Evolutionary conservation across 2,113 vertebrate species (phyloP).

Genomic region (Poeciliopsis prolifica): DNA sequence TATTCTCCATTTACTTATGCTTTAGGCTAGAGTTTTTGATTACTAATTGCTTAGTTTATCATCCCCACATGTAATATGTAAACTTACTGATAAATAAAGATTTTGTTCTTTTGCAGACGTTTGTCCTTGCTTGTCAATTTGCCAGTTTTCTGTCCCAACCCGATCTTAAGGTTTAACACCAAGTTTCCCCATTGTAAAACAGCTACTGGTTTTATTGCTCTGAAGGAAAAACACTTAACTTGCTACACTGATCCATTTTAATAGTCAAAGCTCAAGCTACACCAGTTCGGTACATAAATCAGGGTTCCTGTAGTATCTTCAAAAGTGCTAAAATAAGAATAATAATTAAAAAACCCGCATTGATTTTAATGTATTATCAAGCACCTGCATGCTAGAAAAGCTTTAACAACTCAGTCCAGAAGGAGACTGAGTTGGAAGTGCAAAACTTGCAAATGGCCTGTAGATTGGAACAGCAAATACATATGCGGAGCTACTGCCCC

Average conservation of each 20-base stretch:
- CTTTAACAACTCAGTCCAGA: no score
- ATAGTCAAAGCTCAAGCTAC: neutral
- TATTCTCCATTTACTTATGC: conserved; percentile 53
- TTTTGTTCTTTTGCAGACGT: conserved; percentile 82
- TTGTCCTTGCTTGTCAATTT: conserved; percentile 45
- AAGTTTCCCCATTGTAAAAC: neutral
- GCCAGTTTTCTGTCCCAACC: neutral
- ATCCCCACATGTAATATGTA: conserved; percentile 84
- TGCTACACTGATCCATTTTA: neutral
- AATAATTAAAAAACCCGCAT: no score
- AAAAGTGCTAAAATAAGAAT: neutral
- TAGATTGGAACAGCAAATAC: neutral
- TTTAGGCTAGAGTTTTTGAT: conserved; percentile 74
- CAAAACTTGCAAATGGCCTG: neutral
- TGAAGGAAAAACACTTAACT: neutral
- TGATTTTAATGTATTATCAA: no score
- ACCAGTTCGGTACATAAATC: neutral
- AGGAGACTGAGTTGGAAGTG: neutral
- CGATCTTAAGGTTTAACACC: neutral
- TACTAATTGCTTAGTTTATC: conserved; percentile 85
- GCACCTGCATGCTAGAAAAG: no score
- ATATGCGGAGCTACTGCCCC: conserved; percentile 46
- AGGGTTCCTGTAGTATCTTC: neutral
- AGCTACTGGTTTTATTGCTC: conserved; percentile 1
- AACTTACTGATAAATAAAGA: conserved; percentile 86